phyloP scores from a whole-genome alignment of 1,140 invertebrate species.

The Theocolax elegans region DNA sequence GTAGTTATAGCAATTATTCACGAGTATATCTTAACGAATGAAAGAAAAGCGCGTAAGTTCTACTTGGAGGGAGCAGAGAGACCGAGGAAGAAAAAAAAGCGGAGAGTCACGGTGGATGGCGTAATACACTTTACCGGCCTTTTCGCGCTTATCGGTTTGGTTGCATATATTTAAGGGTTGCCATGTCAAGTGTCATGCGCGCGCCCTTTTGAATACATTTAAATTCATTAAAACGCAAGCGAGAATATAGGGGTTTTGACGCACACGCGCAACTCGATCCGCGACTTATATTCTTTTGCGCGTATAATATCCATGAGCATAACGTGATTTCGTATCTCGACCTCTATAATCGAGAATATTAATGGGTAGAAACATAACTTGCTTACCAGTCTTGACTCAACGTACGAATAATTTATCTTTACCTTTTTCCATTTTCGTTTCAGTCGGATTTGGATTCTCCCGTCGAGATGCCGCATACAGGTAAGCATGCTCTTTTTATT shows the following conservation, averaged over 20 bases:
- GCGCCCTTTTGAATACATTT: conserved; percentile 65
- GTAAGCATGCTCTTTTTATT: conserved; percentile 47
- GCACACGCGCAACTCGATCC: too few species aligned
- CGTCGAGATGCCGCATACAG: conserved; percentile 59
- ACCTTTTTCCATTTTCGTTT: conserved; percentile 46
- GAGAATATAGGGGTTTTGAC: too few species aligned
- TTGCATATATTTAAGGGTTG: conserved; percentile 62
- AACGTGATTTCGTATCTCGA: conserved; percentile 28
- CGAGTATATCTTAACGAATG: too few species aligned
- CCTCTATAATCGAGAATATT: conserved; percentile 1
- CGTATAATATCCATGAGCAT: conserved; percentile 12
- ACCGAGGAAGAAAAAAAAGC: too few species aligned
- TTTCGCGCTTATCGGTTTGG: conserved; percentile 53
- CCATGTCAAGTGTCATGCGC: conserved; percentile 62
- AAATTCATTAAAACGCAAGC: conserved; percentile 59
- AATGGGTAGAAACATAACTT: neutral
- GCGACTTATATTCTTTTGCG: too few species aligned
- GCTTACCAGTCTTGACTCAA: neutral
- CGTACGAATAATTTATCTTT: conserved; percentile 4
- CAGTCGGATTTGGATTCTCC: conserved; percentile 42
- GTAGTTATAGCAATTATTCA: too few species aligned
- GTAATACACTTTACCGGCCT: conserved; percentile 53
- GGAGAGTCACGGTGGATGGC: conserved; percentile 57
- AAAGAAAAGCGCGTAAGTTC: neutral
- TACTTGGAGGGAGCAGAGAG: neutral